These are phyloP conservation scores for Liodrosophila aerea DNA, from an alignment of 2,888 invertebrate species.

Conservation along the genomic window DNA sequence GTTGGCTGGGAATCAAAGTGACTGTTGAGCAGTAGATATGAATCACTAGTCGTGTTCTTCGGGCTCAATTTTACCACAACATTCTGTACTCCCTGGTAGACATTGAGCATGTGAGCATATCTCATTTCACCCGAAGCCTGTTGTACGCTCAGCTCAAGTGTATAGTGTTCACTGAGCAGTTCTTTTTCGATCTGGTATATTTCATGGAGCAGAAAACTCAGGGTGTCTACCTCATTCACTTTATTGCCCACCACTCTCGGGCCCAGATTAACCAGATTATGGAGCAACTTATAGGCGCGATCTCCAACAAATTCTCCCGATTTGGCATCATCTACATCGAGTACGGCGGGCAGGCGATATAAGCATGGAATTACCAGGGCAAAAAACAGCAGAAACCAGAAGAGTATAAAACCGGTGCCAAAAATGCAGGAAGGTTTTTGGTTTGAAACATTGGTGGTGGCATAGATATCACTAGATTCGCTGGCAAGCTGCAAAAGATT, in stretches of 20 bases:
- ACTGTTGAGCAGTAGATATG: slow-evolving; percentile 89
- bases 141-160: slow-evolving; percentile 77
- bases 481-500: slow-evolving; percentile 18
- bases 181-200: slow-evolving; percentile 64
- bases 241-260: slow-evolving; percentile 87
- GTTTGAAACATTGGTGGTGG: not conserved
- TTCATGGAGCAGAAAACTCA: slow-evolving; percentile 82
- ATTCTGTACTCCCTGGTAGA: slow-evolving; percentile 80
- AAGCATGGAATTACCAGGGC: slow-evolving; percentile 65
- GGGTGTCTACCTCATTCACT: slow-evolving; percentile 87
- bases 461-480: not conserved
- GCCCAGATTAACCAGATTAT: slow-evolving; percentile 83
- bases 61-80: slow-evolving; percentile 77
- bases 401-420: slow-evolving; percentile 61
- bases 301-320: slow-evolving; percentile 86
- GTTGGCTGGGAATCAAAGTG: slow-evolving; percentile 90
- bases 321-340: slow-evolving; percentile 54
- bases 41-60: slow-evolving; percentile 65
- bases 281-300: slow-evolving; percentile 83
- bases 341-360: slow-evolving; percentile 61
- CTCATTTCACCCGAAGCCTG: slow-evolving; percentile 70
- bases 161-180: slow-evolving; percentile 67
- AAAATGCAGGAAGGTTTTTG: slow-evolving; percentile 58
- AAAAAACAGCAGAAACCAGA: slow-evolving; percentile 73
- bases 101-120: slow-evolving; percentile 59